Percentiles rank a stretch among this genome's conserved stretches.
These are phyloP conservation scores for Setipinna tenuifilis DNA, from an alignment of 2,797 vertebrate species.

Conservation along the genomic window DNA sequence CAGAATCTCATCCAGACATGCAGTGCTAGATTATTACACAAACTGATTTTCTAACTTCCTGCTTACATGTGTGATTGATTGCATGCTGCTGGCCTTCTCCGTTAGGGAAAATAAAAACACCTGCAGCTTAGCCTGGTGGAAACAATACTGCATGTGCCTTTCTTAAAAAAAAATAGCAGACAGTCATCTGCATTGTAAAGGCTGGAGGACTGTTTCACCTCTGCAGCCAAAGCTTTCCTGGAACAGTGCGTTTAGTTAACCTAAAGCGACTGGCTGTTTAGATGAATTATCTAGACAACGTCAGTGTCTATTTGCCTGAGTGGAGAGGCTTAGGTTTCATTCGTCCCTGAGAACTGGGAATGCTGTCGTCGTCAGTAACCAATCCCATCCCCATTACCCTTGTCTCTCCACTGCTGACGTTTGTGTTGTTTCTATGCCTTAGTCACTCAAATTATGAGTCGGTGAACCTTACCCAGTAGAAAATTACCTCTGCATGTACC, in stretches of 20 bases:
- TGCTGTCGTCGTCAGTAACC: constrained; percentile 70
- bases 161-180: neutral
- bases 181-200: constrained; percentile 29
- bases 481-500: constrained; percentile 77
- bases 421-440: constrained; percentile 77
- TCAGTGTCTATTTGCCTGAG: constrained; percentile 74
- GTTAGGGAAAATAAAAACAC: neutral
- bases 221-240: constrained; percentile 51
- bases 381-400: constrained; percentile 53
- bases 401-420: constrained; percentile 54
- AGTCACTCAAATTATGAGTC: constrained; percentile 81
- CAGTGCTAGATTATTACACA: constrained; percentile 1
- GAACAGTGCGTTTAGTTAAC: constrained; percentile 66
- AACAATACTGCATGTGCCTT: constrained; percentile 11
- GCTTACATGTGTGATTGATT: constrained; percentile 20
- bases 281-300: constrained; percentile 79
- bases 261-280: constrained; percentile 76
- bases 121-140: constrained; percentile 1
- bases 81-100: neutral
- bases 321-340: constrained; percentile 70
- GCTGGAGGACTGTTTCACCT: constrained; percentile 36
- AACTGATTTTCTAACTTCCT: constrained; percentile 18
- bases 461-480: constrained; percentile 81
- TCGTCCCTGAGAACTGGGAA: constrained; percentile 60
- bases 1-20: neutral